Evolutionary conservation across 2,888 invertebrate genomes (phyloP).

Genomic region (Netelia inedita): DNA sequence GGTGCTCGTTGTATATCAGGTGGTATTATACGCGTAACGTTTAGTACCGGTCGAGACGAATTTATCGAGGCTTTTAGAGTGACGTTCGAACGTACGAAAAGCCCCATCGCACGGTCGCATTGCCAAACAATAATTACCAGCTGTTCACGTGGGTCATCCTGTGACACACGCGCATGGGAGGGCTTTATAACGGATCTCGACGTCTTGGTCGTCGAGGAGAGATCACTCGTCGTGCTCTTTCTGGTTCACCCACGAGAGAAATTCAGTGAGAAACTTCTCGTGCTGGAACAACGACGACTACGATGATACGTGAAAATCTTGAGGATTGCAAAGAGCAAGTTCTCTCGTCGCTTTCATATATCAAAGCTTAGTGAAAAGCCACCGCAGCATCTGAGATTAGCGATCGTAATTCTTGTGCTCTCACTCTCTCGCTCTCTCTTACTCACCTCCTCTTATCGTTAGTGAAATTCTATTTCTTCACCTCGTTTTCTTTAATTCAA

Average conservation of each 20-base stretch:
- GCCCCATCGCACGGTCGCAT: conserved; percentile 29
- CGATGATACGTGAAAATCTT: conserved; percentile 62
- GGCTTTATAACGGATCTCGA: conserved; percentile 43
- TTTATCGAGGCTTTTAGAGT: conserved; percentile 66
- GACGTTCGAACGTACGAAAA: conserved; percentile 57
- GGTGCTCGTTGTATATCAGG: conserved; percentile 29
- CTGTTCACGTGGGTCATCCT: conserved; percentile 66
- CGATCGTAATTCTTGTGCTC: conserved; percentile 75
- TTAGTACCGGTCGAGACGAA: conserved; percentile 55
- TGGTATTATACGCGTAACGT: conserved; percentile 43
- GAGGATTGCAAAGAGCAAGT: conserved; percentile 62
- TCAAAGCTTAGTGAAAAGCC: conserved; percentile 72
- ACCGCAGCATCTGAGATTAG: conserved; percentile 77
- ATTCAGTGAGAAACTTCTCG: conserved; percentile 51
- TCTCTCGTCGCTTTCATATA: conserved; percentile 72
- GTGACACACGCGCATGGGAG: conserved; percentile 15
- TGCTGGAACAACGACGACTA: conserved; percentile 43
- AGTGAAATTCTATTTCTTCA: conserved; percentile 2
- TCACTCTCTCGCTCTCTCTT: conserved; percentile 32
- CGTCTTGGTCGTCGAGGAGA: conserved; percentile 29
- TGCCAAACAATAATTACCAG: conserved; percentile 70
- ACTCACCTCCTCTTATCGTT: conserved; percentile 44
- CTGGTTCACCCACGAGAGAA: conserved; percentile 65
- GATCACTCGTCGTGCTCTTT: conserved; percentile 63
- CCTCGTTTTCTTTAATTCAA: neutral